A percentile compares a stretch with the other conserved stretches of the same genome.
Conservation (phyloP, 2,888 invertebrate species). For the Aleiodes testaceus region DNA sequence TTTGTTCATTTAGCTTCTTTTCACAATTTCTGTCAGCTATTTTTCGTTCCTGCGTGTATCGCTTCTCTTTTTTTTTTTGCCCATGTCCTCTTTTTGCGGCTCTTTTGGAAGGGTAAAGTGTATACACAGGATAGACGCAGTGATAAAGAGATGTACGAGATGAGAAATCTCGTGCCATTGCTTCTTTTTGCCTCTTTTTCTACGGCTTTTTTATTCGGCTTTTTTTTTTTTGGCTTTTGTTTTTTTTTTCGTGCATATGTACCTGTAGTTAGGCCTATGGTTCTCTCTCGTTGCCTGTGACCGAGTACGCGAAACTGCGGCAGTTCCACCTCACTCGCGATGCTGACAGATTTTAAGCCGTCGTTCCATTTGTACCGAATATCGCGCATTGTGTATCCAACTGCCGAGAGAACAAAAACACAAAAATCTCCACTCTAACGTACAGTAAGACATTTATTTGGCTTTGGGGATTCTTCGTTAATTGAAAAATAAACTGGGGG, state of each 20-base stretch:
- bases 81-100: slow-evolving; percentile 35
- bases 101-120: slow-evolving; percentile 41
- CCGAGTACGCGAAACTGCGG: slow-evolving; percentile 98
- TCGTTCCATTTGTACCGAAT: slow-evolving; percentile 97
- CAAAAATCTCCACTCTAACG: slow-evolving; percentile 73
- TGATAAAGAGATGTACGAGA: slow-evolving; percentile 46
- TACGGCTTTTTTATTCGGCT: slow-evolving; percentile 24
- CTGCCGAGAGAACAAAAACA: slow-evolving; percentile 77
- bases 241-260: slow-evolving; percentile 67
- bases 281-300: slow-evolving; percentile 94
- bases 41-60: slow-evolving; percentile 29
- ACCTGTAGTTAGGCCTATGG: slow-evolving; percentile 97
- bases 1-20: slow-evolving; percentile 35
- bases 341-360: slow-evolving; percentile 93
- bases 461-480: slow-evolving; percentile 40
- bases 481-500: slow-evolving; percentile 4
- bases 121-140: slow-evolving; percentile 37
- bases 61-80: slow-evolving; percentile 35
- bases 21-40: slow-evolving; percentile 41
- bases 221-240: slow-evolving; percentile 38
- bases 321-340: slow-evolving; percentile 95
- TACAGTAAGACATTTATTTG: slow-evolving; percentile 65
- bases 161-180: slow-evolving; percentile 25
- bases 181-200: slow-evolving; percentile 36
- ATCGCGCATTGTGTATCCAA: slow-evolving; percentile 98